A percentile compares a stretch with the other conserved stretches of the same genome.
These are phyloP conservation scores for Lysandra bellargus DNA, from an alignment of 2,888 invertebrate genomes.

Conservation along the genomic window DNA sequence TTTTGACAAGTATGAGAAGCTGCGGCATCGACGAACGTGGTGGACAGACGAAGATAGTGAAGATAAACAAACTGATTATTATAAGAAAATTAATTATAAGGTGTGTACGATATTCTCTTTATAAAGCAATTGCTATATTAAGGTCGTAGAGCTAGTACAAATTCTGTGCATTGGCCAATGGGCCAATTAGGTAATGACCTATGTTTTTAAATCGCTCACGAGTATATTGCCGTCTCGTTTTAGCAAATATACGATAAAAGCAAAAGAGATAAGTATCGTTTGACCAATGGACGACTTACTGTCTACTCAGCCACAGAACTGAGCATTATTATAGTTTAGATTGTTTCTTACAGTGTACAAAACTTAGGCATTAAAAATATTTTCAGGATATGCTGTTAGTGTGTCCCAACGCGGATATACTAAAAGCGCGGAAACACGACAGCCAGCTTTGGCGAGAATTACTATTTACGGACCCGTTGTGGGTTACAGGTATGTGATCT, in stretches of 20 bases:
- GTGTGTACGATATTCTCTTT: slow-evolving; percentile 40
- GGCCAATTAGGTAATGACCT: too few species aligned
- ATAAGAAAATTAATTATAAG: slow-evolving; percentile 8
- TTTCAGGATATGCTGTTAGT: slow-evolving; percentile 55
- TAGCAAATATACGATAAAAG: too few species aligned
- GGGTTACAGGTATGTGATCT: slow-evolving; percentile 57
- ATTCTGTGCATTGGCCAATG: background rate
- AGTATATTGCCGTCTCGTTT: too few species aligned
- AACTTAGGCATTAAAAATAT: too few species aligned
- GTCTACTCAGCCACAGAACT: too few species aligned
- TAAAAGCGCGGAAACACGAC: slow-evolving; percentile 61
- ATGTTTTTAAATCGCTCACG: background rate
- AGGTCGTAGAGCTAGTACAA: background rate
- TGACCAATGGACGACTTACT: too few species aligned
- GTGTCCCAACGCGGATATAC: slow-evolving; percentile 66
- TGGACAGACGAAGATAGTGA: slow-evolving; percentile 49
- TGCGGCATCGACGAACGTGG: slow-evolving; percentile 66
- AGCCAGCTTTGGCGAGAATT: slow-evolving; percentile 65
- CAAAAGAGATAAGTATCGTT: too few species aligned
- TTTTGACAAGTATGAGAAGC: slow-evolving; percentile 58
- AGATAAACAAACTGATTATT: background rate
- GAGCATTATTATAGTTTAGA: too few species aligned
- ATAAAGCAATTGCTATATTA: slow-evolving; percentile 28
- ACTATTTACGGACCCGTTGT: slow-evolving; percentile 67
- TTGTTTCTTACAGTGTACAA: too few species aligned